These are phyloP conservation scores for Protomyctophum bolini DNA, from an alignment of 2,113 vertebrate genomes.

Conservation along the genomic window DNA sequence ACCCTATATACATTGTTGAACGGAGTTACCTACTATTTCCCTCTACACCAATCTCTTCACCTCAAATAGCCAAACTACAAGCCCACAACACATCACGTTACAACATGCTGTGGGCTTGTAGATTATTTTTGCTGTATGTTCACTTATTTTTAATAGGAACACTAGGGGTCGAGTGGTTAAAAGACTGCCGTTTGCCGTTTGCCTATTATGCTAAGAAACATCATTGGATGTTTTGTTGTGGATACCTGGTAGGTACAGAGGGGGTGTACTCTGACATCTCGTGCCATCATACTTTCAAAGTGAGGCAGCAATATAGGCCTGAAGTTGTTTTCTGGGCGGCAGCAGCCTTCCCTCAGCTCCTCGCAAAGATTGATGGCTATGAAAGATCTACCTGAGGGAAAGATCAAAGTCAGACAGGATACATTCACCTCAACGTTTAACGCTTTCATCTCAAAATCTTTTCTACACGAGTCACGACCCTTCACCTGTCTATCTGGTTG, in stretches of 20 bases:
- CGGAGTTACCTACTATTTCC: too few species aligned
- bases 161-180: too few species aligned
- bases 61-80: background rate
- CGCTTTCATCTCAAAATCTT: constrained; percentile 70
- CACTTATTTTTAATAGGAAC: too few species aligned
- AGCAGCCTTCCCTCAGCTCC: constrained; percentile 58
- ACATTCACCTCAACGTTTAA: constrained; percentile 67
- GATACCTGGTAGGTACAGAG: background rate
- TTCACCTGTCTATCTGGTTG: constrained; percentile 60
- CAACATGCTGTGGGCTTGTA: too few species aligned
- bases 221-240: constrained; percentile 9
- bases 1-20: too few species aligned
- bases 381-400: constrained; percentile 69
- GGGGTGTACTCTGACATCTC: background rate
- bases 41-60: background rate
- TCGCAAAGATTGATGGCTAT: constrained; percentile 69
- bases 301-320: constrained; percentile 47
- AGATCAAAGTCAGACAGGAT: constrained; percentile 78
- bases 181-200: background rate
- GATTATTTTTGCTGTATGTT: too few species aligned
- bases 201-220: background rate
- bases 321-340: constrained; percentile 52
- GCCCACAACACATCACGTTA: too few species aligned
- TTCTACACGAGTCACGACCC: constrained; percentile 58
- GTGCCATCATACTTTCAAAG: constrained; percentile 27